Percentiles rank a stretch among this genome's conserved stretches.
Conservation (phyloP, 2,113 vertebrate genomes). For the Hystrix cristata region DNA sequence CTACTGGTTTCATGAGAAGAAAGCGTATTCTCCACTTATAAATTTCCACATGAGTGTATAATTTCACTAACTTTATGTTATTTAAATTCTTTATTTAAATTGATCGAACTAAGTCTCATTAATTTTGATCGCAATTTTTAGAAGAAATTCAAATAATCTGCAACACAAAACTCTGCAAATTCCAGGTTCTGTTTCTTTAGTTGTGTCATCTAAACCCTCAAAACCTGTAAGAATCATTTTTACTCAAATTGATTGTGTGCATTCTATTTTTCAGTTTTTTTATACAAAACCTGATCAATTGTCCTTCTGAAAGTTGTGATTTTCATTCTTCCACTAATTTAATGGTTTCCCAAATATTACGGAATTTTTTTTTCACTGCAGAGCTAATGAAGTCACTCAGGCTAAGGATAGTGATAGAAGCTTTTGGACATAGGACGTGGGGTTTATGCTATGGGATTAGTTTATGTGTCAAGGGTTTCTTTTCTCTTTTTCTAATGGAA, state of each 20-base stretch:
- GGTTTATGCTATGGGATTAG: fast-evolving
- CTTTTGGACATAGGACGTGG: fast-evolving
- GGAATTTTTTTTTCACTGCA: neutral
- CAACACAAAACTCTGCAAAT: neutral
- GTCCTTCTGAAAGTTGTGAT: neutral
- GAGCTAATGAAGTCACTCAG: fast-evolving
- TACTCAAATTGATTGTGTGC: neutral
- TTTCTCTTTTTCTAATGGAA: neutral
- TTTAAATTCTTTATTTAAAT: constrained; percentile 9
- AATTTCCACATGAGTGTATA: neutral
- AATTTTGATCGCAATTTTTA: neutral
- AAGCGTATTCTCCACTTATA: neutral
- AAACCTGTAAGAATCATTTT: neutral
- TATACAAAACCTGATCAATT: neutral
- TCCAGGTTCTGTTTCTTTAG: neutral
- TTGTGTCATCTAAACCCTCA: neutral
- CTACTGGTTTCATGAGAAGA: neutral
- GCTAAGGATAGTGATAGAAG: neutral
- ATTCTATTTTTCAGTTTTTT: neutral
- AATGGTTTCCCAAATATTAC: neutral
- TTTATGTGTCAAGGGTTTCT: neutral
- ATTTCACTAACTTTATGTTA: neutral
- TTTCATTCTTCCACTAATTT: neutral
- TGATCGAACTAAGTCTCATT: neutral
- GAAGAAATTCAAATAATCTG: neutral